Base-by-base conservation (phyloP, 2,888 invertebrate species). In the Dryococelus australis region DNA sequence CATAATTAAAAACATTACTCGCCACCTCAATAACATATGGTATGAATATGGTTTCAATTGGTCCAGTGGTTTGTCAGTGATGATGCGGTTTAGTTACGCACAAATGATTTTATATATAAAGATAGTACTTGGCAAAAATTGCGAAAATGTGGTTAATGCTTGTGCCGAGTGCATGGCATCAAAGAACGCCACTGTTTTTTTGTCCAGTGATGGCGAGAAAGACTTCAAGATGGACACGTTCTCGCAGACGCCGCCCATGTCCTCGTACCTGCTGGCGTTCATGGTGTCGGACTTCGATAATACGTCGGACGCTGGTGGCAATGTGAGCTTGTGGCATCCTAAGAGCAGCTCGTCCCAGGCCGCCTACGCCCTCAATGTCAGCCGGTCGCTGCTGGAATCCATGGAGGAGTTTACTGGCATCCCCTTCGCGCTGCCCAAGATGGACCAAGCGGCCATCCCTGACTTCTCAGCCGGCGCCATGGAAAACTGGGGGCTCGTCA, bases 401-500 rank as follows among this genome's bases (percentile, higher is more conserved):
- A 85, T 88, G 84, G 88, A 87, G 80, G 93, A 94, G 89, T 94
- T 94, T 90, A 91, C 93, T 89, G 91, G 90, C 79, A 91, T 93
- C 65, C 90, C 91, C 26, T 93, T 92, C 90, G 92, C 92, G 10
- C 90, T 93, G 53, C 91, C 92, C 20, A 93, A 93, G 90, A 90
- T 92, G 86, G 94, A 94, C 90, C 93, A 94, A 92, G 92, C 94
- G 85, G 89, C 89, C n/a, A 51, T 89, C 16, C 89, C 89, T 16
- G 89, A 89, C 85, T 89, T 89, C 79, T 91, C 92, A 26, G 93
- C 93, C 10, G 92, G 93, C 12, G 93, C 93, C 53, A 93, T 26
- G 93, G 93, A 97, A 91, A 97, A 97, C 91, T 97, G 97, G 97
- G 97, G 97, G 0, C 91, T 97, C 26, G 94, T 97, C 20, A 96